Percentiles rank a stretch among this genome's conserved stretches.
phyloP scores from a whole-genome alignment of 2,797 vertebrate species.

The Enteromius anoplus region DNA sequence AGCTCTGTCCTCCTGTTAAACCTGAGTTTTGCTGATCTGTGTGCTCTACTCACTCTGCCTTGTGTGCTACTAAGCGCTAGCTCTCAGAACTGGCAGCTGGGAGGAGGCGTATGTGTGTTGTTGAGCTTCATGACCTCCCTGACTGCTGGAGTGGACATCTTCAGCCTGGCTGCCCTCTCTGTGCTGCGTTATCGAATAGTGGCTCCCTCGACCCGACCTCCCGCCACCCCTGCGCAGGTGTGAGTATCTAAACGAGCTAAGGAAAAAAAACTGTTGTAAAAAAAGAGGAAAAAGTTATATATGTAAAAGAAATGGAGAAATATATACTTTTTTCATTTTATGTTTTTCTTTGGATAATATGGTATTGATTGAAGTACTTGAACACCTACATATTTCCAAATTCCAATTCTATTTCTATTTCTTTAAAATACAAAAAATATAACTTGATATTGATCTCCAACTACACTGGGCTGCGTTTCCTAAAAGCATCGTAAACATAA shows the following conservation, averaged over 20 bases:
- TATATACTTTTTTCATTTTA: background rate
- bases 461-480: background rate
- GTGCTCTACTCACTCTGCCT: slow-evolving; percentile 73
- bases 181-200: slow-evolving; percentile 72
- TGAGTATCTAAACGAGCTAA: slow-evolving; percentile 60
- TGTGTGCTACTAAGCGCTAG: slow-evolving; percentile 71
- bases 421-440: background rate
- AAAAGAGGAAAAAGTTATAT: background rate
- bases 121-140: slow-evolving; percentile 75
- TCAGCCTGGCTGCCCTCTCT: slow-evolving; percentile 72
- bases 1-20: slow-evolving; percentile 75
- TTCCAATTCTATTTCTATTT: background rate
- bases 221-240: slow-evolving; percentile 66
- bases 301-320: background rate
- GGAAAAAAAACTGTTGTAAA: background rate
- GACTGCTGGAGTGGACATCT: slow-evolving; percentile 73
- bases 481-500: slow-evolving; percentile 10
- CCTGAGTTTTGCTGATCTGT: slow-evolving; percentile 74
- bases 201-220: slow-evolving; percentile 58
- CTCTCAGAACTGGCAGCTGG: slow-evolving; percentile 73
- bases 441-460: slow-evolving; percentile 11
- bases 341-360: background rate
- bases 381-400: background rate
- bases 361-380: no score
- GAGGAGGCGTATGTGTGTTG: slow-evolving; percentile 69